Conservation (phyloP, 2,888 invertebrate species). For the Platerodrilus igneus region DNA sequence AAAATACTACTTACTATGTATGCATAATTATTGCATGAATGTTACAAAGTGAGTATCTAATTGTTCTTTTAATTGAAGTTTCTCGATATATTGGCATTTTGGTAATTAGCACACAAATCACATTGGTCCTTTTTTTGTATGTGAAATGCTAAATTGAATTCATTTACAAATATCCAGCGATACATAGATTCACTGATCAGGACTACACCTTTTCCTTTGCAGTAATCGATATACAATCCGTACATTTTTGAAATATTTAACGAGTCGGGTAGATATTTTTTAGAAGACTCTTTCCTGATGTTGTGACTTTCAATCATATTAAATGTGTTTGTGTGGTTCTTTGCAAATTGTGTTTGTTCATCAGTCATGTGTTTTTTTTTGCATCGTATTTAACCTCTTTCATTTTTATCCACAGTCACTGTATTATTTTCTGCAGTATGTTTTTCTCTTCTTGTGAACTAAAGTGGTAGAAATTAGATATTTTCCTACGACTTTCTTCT, state of each 20-base stretch:
- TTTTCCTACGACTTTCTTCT: too few species aligned
- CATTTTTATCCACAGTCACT: conserved; percentile 1
- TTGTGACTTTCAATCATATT: not conserved
- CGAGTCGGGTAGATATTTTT: conserved; percentile 5
- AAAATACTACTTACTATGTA: too few species aligned
- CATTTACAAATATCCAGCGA: not conserved
- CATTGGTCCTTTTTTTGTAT: not conserved
- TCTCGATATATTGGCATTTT: not conserved
- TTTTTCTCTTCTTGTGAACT: too few species aligned
- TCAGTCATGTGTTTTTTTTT: not conserved
- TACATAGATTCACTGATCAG: not conserved
- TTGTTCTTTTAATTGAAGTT: not conserved
- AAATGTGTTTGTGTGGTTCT: conserved; percentile 2
- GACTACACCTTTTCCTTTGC: not conserved
- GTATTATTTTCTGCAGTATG: not conserved
- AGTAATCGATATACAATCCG: conserved; percentile 1
- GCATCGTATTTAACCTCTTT: not conserved
- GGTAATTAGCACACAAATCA: not conserved
- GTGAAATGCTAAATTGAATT: conserved; percentile 3
- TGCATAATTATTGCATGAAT: too few species aligned
- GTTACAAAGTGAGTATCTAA: too few species aligned
- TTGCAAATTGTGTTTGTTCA: not conserved
- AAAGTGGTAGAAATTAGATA: too few species aligned
- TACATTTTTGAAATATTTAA: conserved; percentile 5
- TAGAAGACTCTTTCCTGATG: not conserved